Percentiles rank a stretch among this genome's conserved stretches.
Evolutionary conservation across 2,888 invertebrate species (phyloP).

Genomic region (Plebejus anna): DNA sequence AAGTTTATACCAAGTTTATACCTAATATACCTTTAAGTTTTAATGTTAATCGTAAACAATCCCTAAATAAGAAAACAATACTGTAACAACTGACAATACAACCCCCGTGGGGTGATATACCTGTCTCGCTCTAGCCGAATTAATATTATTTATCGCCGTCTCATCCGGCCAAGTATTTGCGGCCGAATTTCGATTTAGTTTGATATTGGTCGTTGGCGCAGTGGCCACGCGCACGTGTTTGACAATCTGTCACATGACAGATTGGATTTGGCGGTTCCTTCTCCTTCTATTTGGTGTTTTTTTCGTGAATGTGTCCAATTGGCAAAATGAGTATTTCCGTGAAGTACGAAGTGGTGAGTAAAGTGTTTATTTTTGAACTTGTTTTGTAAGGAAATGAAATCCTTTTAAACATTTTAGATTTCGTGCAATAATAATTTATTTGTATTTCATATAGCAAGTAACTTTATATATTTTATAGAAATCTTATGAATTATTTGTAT

Average conservation of each 20-base stretch:
- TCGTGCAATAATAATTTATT: neutral
- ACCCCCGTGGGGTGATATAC: slow-evolving; percentile 40
- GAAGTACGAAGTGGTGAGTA: slow-evolving; percentile 22
- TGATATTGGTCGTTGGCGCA: slow-evolving; percentile 75
- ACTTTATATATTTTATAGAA: no score
- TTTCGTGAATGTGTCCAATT: slow-evolving; percentile 11
- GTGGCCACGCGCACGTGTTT: slow-evolving; percentile 58
- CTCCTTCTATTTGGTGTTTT: neutral
- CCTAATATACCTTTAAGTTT: neutral
- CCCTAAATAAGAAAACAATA: neutral
- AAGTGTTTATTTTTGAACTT: neutral
- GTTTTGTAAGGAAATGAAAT: neutral
- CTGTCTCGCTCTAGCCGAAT: slow-evolving; percentile 54
- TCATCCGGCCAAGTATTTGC: slow-evolving; percentile 52
- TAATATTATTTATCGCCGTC: slow-evolving; percentile 59
- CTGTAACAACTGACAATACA: slow-evolving; percentile 15
- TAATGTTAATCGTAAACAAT: neutral
- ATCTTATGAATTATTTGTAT: no score
- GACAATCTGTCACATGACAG: neutral
- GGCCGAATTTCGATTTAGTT: slow-evolving; percentile 80
- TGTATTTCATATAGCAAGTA: neutral
- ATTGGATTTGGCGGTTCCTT: slow-evolving; percentile 17
- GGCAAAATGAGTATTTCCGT: slow-evolving; percentile 25
- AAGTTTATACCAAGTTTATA: neutral
- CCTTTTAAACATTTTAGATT: neutral